Base-by-base conservation (phyloP, 2,888 invertebrate species). In the Clivina fossor region DNA sequence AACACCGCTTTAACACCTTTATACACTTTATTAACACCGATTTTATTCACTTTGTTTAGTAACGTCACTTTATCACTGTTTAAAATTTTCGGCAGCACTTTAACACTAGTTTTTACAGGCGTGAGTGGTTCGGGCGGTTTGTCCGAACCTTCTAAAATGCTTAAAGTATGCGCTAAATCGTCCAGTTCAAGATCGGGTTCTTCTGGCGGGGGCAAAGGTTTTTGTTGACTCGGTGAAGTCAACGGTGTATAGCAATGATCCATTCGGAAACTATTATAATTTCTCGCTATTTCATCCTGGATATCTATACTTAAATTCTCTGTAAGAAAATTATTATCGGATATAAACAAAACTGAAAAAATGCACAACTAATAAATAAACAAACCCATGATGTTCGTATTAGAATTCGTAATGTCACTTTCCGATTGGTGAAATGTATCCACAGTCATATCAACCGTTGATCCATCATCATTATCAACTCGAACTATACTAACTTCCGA, bases 191-290 rank as follows among this genome's bases (percentile, higher is more conserved):
- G 37, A 35, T 60, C 58, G n/a, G 64, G 64, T 33, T 67, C 68
- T 2, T 20, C 33, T 9, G 43, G 56, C n/a, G 37, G 30, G 46
- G 37, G 60, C 9, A 59, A 69, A 41, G 53, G 68, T 4, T 62
- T 68, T 59, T 71, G 70, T 65, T 80, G 81, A 64, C 80, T 80
- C 22, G 86, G 83, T 54, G 86, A 85, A 24, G 80, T 84, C 28
- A 83, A 78, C 38, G 84, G 80, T 37, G 90, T 90, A 63, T 90
- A 90, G 68, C 90, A 90, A 68, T 91, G 90, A 71, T 90, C 90
- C 75, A 90, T 82, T 66, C 82, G 82, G 63, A 86, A 81, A 64
- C 82, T 78, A 56, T 83, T 76, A 35, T 74, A 64, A 61, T 73
- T 71, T 47, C 69, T 65, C 26, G 68, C 66, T 18, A 74, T 62